Conservation (phyloP, 2,113 vertebrate species). For the Helogale parvula region DNA sequence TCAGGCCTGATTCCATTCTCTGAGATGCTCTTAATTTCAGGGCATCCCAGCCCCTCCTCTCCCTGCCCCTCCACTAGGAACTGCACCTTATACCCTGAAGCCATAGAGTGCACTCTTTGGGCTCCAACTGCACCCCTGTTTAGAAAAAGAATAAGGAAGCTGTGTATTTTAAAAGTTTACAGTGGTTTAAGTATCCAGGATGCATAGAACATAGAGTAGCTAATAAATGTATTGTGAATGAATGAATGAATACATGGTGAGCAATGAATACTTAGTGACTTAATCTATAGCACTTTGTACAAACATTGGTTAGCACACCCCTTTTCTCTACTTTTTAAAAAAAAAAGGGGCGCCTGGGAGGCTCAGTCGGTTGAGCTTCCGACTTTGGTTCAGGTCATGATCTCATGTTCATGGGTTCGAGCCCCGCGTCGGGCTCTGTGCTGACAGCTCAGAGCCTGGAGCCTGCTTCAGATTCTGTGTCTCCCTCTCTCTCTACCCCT, state of each 20-base stretch:
- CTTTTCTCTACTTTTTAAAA: not conserved
- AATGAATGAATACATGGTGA: not conserved
- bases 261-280: not conserved
- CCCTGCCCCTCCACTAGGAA: not conserved
- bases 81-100: no score
- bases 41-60: not conserved
- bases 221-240: not conserved
- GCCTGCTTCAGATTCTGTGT: no score
- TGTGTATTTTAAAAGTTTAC: not conserved
- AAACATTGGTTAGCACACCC: not conserved
- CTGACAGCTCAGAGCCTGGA: no score
- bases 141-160: not conserved
- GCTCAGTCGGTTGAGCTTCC: no score
- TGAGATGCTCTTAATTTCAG: no score
- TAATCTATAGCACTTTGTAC: not conserved
- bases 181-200: not conserved
- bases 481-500: no score
- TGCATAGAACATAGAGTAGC: not conserved
- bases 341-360: no score
- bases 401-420: no score
- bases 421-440: no score
- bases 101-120: rapidly evolving
- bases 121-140: not conserved
- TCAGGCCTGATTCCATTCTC: not conserved
- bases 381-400: no score